phyloP scores from a whole-genome alignment of 2,113 vertebrate genomes.

The Mungos mungo region DNA sequence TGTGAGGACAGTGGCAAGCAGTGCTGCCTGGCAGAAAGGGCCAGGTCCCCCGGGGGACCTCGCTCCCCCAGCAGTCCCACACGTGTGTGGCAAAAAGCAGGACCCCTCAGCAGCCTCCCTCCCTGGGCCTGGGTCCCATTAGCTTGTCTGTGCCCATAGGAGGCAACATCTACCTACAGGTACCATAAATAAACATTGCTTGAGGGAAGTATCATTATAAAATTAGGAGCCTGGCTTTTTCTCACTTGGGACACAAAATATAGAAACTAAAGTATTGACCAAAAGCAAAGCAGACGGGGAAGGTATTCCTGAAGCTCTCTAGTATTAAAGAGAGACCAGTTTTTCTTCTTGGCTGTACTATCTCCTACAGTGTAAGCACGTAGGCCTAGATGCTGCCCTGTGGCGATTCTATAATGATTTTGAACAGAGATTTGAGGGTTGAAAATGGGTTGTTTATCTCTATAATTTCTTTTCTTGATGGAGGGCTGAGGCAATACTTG shows the following conservation, averaged over 20 bases:
- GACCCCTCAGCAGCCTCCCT: neutral
- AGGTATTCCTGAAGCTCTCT: neutral
- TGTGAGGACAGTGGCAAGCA: neutral
- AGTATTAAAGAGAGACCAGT: neutral
- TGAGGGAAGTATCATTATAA: neutral
- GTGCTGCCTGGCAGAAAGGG: neutral
- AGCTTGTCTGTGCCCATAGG: neutral
- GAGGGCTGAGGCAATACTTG: neutral
- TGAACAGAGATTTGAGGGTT: neutral
- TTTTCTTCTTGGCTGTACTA: neutral
- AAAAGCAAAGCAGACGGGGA: neutral
- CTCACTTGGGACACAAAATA: neutral
- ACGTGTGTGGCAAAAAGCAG: neutral
- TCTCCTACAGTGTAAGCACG: neutral
- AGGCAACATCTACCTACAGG: neutral
- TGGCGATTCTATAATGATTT: neutral
- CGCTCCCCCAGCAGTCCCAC: too few species aligned
- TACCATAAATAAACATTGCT: neutral
- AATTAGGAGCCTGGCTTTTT: neutral
- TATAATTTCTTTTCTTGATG: conserved; percentile 50
- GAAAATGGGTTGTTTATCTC: conserved; percentile 2
- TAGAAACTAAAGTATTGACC: neutral
- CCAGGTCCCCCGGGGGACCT: too few species aligned
- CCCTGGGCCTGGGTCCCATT: neutral
- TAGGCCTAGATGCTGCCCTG: neutral